A percentile compares a stretch with the other conserved stretches of the same genome.
phyloP scores from a whole-genome alignment of 2,888 invertebrate genomes.

The Cheilosia scutellata region DNA sequence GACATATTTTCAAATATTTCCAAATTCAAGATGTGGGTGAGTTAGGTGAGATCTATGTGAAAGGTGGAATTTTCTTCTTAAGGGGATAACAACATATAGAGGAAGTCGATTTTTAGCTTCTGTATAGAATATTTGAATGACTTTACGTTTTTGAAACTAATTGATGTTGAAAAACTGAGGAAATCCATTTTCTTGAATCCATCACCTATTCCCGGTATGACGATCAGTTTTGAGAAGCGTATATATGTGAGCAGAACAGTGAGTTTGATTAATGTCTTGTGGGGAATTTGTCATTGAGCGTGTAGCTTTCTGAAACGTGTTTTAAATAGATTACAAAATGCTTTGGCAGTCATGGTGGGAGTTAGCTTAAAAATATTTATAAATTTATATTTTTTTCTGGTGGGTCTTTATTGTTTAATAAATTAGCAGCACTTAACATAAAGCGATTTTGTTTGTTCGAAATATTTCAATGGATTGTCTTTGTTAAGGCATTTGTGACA shows the following conservation, averaged over 20 bases:
- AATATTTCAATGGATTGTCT: conserved; percentile 56
- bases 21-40: conserved; percentile 6
- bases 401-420: conserved; percentile 46
- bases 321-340: conserved; percentile 65
- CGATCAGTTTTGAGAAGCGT: conserved; percentile 44
- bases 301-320: conserved; percentile 61
- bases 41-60: background rate
- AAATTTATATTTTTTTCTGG: background rate
- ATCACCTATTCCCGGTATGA: conserved; percentile 28
- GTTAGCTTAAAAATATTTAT: conserved; percentile 7
- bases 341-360: conserved; percentile 33
- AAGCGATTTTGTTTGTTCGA: conserved; percentile 52
- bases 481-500: conserved; percentile 56
- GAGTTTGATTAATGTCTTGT: conserved; percentile 67
- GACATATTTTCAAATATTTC: background rate
- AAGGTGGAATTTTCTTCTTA: conserved; percentile 28
- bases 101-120: conserved; percentile 10
- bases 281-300: conserved; percentile 62
- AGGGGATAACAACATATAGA: background rate
- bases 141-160: conserved; percentile 32
- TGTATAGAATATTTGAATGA: background rate
- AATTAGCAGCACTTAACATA: conserved; percentile 49
- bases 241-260: conserved; percentile 9
- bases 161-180: conserved; percentile 65
- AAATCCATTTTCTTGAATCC: conserved; percentile 44